A percentile compares a stretch with the other conserved stretches of the same genome.
phyloP scores from a whole-genome alignment of 2,888 invertebrate genomes.

The Dascillus cervinus region DNA sequence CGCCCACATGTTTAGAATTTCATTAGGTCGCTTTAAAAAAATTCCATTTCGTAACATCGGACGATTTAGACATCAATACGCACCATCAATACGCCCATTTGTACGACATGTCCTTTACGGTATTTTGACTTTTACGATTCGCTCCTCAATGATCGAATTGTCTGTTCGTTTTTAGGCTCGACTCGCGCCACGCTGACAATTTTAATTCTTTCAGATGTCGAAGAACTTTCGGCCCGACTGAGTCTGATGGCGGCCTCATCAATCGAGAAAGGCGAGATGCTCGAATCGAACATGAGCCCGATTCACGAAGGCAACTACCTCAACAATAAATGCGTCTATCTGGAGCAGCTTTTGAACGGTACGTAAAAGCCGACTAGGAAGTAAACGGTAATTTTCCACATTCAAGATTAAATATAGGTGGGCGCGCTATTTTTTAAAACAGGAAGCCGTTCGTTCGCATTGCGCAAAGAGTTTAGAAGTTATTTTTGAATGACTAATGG shows the following conservation, averaged over 20 bases:
- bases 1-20: too few relatives aligned
- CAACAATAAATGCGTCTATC: slow-evolving; percentile 48
- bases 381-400: not conserved
- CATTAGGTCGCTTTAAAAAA: too few relatives aligned
- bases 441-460: slow-evolving; percentile 15
- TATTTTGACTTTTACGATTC: too few relatives aligned
- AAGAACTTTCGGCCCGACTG: slow-evolving; percentile 61
- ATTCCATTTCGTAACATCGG: too few relatives aligned
- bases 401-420: slow-evolving; percentile 3
- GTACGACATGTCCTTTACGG: too few relatives aligned
- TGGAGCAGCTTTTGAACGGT: slow-evolving; percentile 50
- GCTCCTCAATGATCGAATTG: too few relatives aligned
- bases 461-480: slow-evolving; percentile 17
- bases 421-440: slow-evolving; percentile 10
- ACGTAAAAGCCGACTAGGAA: slow-evolving; percentile 21
- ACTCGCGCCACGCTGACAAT: too few relatives aligned
- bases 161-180: too few relatives aligned
- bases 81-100: too few relatives aligned
- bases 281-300: slow-evolving; percentile 39
- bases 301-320: slow-evolving; percentile 44
- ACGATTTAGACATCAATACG: too few relatives aligned
- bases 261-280: slow-evolving; percentile 42
- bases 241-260: slow-evolving; percentile 54
- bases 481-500: slow-evolving; percentile 22
- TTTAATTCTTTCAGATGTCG: slow-evolving; percentile 52